Conservation (phyloP, 2,113 vertebrate species). For the Sylvilagus bachmani region DNA sequence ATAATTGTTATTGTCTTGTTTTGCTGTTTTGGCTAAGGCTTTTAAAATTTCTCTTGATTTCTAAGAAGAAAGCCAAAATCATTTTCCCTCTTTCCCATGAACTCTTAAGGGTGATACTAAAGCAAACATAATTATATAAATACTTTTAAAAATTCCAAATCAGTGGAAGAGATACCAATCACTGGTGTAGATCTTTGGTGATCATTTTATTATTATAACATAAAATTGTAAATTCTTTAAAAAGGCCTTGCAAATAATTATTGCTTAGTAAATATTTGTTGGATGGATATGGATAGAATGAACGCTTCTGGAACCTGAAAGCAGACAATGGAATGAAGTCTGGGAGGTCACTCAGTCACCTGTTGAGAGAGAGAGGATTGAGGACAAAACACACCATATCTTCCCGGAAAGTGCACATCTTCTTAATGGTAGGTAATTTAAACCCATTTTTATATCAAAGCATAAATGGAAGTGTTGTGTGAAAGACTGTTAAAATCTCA, state of each 20-base stretch:
- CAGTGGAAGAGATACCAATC: not conserved
- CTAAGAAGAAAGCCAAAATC: not conserved
- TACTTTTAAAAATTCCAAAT: not conserved
- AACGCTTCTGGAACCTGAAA: not conserved
- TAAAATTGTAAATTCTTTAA: not conserved
- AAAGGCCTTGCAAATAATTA: not conserved
- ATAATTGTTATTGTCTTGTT: not conserved
- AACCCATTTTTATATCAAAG: constrained; percentile 73
- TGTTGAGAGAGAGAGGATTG: not conserved
- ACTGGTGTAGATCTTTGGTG: not conserved
- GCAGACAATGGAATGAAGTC: not conserved
- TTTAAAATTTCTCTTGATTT: not conserved
- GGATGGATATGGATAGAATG: not conserved
- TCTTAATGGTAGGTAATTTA: constrained; percentile 66
- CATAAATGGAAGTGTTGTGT: constrained; percentile 7
- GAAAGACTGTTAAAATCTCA: constrained; percentile 12
- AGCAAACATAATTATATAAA: not conserved
- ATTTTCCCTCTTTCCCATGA: not conserved
- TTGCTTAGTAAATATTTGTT: not conserved
- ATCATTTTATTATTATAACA: not conserved
- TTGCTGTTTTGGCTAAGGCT: not conserved
- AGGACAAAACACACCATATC: not conserved
- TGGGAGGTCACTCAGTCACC: not conserved
- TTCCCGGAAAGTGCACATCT: not conserved
- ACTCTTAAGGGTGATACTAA: not conserved